Base-by-base conservation (phyloP, 1,140 invertebrate species). In the Psilanteris sp. region DNA sequence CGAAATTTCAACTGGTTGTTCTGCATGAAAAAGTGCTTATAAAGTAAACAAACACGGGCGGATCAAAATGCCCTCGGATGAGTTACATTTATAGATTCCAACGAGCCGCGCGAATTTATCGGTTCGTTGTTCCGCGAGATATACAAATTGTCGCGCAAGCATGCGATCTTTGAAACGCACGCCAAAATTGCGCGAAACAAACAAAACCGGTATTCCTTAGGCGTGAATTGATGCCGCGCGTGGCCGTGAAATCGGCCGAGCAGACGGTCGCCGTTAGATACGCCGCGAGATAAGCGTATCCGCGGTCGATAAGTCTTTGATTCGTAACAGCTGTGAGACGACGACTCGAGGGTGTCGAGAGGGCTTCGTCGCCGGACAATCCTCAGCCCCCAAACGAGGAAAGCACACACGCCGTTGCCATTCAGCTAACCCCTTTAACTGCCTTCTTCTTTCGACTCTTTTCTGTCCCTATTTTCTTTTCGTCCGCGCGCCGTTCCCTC, bases 401-500 rank as follows among this genome's bases (percentile, higher is more conserved):
- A 81, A 79, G 76, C 79, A 82, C 79, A 82, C 81, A 79, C 73
- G 80, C 77, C 79, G 77, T 77, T 78, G 62, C 78, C 84, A 84
- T 85, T 85, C 81, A 85, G 62, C 80, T 80, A 84, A 85, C 82
- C 82, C 82, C 85, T 82, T 85, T 76, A 82, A 5, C n/a, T n/a
- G 61, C 55, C 66, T 67, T n/a, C 43, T 66, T 15, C 36, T 43
- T 31, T 57, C 44, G 22, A 22, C 36, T 32, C 22, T n/a, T n/a
- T n/a, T n/a, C n/a, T 37, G 34, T 32, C 54, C 54, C 78, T 59
- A 77, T 76, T 55, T 70, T 66, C 39, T 32, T 77, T 57, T 46
- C 66, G 29, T 66, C 37, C 52, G 31, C 52, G 31, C 37, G 16
- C 22, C 43, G 32, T 32, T 68, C 71, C 71, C 66, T 39, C 22